Evolutionary conservation across 2,888 invertebrate species (phyloP), one percentile per base, ranked within the genome.

Genomic region (Pyrrhosoma nymphula): DNA sequence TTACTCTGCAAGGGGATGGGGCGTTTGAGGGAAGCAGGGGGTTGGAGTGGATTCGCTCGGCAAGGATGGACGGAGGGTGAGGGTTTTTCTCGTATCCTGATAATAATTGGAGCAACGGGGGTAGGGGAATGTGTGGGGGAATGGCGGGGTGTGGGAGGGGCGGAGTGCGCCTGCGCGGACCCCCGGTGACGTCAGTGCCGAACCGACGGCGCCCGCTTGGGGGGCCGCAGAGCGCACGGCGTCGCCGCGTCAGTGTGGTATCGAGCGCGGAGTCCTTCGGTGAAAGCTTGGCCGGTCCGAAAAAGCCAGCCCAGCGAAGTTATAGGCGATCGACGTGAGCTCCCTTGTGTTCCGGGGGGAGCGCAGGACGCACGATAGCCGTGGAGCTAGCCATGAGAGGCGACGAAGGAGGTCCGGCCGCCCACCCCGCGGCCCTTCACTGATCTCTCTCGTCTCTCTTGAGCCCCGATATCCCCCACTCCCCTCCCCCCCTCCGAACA

Each of bases 401-500:
- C 91, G 60, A 2, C 60, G 60, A 60, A 60, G 90, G 96, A 96
- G 96, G 96, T 96, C 96, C 82, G 96, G 96, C 96, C 90, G 93
- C 95, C 96, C 96, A 12, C 16, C 60, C 60, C 60, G 18, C 69
- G 23, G 97, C 97, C 97, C 97, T 97, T 96, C 96, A 97, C 97
- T 97, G 97, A 96, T 96, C 96, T 96, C 89, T 97, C 96, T 47
- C 96, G 96, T 96, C 97, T 97, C 97, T 97, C 96, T 47, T 20
- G 60, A 60, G 60, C 60, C 60, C 60, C 60, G 20, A 20, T 20
- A 60, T 60, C 97, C 97, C 97, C 97, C 97, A 97, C 60, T 60
- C 60, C 60, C 16, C 97, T 96, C 96, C 96, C 96, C 96, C 97
- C 96, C 97, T 97, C 97, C 97, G 96, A 96, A 97, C 97, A 12